Evolutionary conservation across 2,113 vertebrate genomes (phyloP), one percentile per base, ranked within the genome.

Genomic region (Crotalus horridus): DNA sequence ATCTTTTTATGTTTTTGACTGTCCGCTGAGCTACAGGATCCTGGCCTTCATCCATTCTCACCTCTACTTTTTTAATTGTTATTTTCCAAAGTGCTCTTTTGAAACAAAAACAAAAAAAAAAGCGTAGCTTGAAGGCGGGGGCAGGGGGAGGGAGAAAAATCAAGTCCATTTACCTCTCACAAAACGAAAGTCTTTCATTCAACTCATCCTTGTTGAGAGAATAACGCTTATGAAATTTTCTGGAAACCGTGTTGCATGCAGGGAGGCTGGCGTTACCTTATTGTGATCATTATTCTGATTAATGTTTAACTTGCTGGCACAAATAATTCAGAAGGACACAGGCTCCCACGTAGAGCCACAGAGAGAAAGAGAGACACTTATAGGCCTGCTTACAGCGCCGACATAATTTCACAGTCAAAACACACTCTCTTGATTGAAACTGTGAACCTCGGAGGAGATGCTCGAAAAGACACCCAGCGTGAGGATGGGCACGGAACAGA

Each of bases 321-420:
- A 94, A 96, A 97, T 96, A 94, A 96, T 90, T 90, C 92, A 93
- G 55, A 94, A 97, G 97, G 96, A 93, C 94, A 95, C 93, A 94
- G 85, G 93, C 12, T 91, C n/a, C 53, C n/a, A 91, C 9, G 1
- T 1, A 26, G 13, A 53, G 46, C 33, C n/a, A 39, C 89, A 13
- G 17, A 39, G 21, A 56, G 58, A 48, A 24, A 69, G 89, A 55
- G 58, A 94, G 29, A 91, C 95, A 96, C 95, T 96, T 96, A 93
- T 96, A 94, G 97, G 95, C 96, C 95, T 90, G 95, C 95, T 95
- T 95, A 96, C 95, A 95, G 94, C 91, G 92, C 96, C 94, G 89
- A 93, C 94, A 96, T 96, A 96, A 97, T 97, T 97, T 97, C 95
- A 89, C 89, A 96, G 97, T 96, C 96, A 94, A 94, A 97, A 93